Evolutionary conservation across 2,113 vertebrate genomes (phyloP), one percentile per base, ranked within the genome.

Genomic region (Neomonachus schauinslandi): DNA sequence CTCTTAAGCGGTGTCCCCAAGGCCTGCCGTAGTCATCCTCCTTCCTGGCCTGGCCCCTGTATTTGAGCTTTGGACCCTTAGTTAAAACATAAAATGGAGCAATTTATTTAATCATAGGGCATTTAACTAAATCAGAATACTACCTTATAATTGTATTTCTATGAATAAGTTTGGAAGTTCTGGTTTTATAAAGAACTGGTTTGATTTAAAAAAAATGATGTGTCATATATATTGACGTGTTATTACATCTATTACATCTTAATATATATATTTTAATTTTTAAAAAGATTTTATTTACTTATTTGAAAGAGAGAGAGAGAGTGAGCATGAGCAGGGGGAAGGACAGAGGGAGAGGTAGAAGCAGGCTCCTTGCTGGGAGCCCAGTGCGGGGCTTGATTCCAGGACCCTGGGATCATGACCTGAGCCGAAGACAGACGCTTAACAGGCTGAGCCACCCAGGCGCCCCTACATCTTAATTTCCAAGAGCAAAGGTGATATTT

Each of bases 101-200:
- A 72, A 39, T 82, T 15, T 51, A 76, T 96, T 86, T 71, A 92
- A 89, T 71, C 33, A 83, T 61, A 84, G 36, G 42, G 16, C 13
- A 69, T 67, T 83, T 69, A 85, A 80, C 42, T 92, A 76, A 87
- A 79, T 87, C 46, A 42, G 28, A 96, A 95, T 55, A 90, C 26
- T 84, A 69, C 36, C 55, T 83, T 21, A n/a, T 72, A 15, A 86
- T 51, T 88, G 6, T 79, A 53, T 91, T 94, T 95, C 51, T 97
- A 65, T 57, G 55, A 94, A 39, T 89, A 90, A 63, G 49, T 69
- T 93, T 82, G 71, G n/a, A 91, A 81, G 15, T 92, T 84, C 33
- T 83, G 89, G 36, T 94, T 94, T 97, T 74, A 84, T 77, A 86
- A 91, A 91, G 26, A 92, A 81, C 5, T 84, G 36, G 89, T 42